These are phyloP conservation scores for Acipenser ruthenus DNA, from an alignment of 2,797 vertebrate genomes.

Conservation along the genomic window DNA sequence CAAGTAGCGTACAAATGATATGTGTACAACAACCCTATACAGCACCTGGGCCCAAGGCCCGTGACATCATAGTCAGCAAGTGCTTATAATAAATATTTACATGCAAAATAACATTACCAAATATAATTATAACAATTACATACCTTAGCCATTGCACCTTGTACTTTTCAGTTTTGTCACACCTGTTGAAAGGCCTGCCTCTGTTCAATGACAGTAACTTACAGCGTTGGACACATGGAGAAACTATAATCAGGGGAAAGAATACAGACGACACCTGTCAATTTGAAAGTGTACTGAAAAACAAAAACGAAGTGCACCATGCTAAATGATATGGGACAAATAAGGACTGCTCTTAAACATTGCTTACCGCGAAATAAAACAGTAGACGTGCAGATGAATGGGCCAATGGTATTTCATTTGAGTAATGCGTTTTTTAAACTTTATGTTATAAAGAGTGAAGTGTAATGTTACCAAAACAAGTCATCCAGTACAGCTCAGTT, in stretches of 20 bases:
- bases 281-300: not conserved
- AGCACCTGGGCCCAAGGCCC: not conserved
- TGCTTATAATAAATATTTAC: conserved; percentile 9
- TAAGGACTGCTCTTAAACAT: not conserved
- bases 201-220: not conserved
- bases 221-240: not conserved
- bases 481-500: too few species aligned
- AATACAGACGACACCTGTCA: not conserved
- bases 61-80: not conserved
- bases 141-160: not conserved
- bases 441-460: not conserved
- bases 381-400: not conserved
- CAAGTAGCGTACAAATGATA: not conserved
- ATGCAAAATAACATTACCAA: not conserved
- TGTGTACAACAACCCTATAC: not conserved
- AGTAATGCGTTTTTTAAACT: not conserved
- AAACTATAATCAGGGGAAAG: not conserved
- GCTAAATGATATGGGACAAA: not conserved
- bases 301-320: not conserved
- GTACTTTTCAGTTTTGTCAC: conserved; percentile 1
- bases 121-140: not conserved
- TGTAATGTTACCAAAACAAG: not conserved
- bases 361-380: not conserved
- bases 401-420: not conserved
- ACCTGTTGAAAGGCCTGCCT: not conserved